Percentiles rank a stretch among this genome's conserved stretches.
These are phyloP conservation scores for Pelochelys cantorii DNA, from an alignment of 2,797 vertebrate species.

Conservation along the genomic window DNA sequence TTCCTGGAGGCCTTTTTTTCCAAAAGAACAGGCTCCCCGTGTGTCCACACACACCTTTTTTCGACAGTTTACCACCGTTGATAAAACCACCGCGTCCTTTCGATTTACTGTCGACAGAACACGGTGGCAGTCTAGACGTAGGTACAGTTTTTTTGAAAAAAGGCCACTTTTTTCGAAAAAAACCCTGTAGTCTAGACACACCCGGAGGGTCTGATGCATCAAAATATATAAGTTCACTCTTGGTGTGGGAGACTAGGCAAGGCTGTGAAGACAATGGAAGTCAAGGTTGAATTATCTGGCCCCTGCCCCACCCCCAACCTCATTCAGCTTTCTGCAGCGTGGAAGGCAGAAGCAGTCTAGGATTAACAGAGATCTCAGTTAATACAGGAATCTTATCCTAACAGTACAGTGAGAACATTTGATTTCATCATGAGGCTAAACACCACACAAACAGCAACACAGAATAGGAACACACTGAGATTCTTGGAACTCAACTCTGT, in stretches of 20 bases:
- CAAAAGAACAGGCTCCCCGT: no score
- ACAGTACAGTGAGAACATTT: constrained; percentile 24
- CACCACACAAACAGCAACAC: constrained; percentile 11
- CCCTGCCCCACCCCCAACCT: background rate
- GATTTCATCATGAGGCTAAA: background rate
- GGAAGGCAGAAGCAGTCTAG: background rate
- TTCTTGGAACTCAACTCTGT: constrained; percentile 23
- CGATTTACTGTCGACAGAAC: no score
- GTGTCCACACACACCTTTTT: no score
- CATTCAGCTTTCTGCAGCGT: background rate
- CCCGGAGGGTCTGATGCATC: background rate
- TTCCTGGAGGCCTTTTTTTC: no score
- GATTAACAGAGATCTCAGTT: background rate
- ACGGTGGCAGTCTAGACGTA: no score
- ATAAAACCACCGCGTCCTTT: no score
- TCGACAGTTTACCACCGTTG: no score
- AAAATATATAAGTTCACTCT: background rate
- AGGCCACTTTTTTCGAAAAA: no score
- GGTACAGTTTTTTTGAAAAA: no score
- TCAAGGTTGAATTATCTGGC: background rate
- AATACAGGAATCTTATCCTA: background rate
- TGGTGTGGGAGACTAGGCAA: background rate
- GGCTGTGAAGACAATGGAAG: background rate
- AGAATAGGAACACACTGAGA: background rate
- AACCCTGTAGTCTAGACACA: no score